Evolutionary conservation across 2,113 vertebrate species (phyloP).

Genomic region (Psettodes erumei): DNA sequence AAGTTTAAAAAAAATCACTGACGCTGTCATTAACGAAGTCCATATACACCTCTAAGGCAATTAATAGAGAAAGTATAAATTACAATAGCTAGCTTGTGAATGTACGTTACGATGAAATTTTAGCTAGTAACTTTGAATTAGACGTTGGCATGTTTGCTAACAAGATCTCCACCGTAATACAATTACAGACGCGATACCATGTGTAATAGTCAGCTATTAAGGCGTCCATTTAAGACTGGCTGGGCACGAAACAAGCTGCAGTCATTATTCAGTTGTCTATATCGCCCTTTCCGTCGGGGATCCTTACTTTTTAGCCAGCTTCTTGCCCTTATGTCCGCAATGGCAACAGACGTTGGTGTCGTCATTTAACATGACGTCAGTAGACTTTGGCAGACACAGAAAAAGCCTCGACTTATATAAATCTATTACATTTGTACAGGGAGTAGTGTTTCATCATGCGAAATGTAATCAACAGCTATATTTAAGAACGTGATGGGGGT

Average conservation of each 20-base stretch:
- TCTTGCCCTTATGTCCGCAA: not conserved
- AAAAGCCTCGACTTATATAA: not conserved
- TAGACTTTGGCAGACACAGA: not conserved
- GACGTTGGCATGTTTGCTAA: not conserved
- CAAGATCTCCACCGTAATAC: not conserved
- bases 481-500: not conserved
- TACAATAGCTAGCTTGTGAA: not conserved
- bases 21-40: not conserved
- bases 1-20: too few relatives aligned
- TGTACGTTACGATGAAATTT: not conserved
- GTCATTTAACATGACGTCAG: too few relatives aligned
- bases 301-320: not conserved
- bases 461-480: not conserved
- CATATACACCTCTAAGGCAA: not conserved
- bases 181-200: not conserved
- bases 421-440: too few relatives aligned
- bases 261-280: not conserved
- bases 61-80: not conserved
- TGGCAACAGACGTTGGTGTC: not conserved
- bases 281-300: fast-evolving
- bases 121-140: not conserved
- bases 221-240: not conserved
- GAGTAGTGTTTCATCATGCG: not conserved
- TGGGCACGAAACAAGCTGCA: not conserved
- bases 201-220: not conserved